Evolutionary conservation across 2,113 vertebrate genomes (phyloP).

Genomic region (Bos taurus): ARS-UCD2.0 NC_037344.1:23821001-23821500

Average conservation of each 20-base stretch:
- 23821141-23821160: neutral
- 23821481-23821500: too few relatives aligned
- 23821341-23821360: too few relatives aligned
- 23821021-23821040: conserved; percentile 1
- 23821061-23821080: neutral
- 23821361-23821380: too few relatives aligned
- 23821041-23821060: neutral
- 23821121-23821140: neutral
- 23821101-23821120: neutral
- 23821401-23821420: too few relatives aligned
- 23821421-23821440: too few relatives aligned
- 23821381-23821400: too few relatives aligned
- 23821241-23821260: neutral
- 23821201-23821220: neutral
- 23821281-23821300: neutral
- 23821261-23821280: neutral
- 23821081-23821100: neutral
- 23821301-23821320: neutral
- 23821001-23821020: neutral
- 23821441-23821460: too few relatives aligned
- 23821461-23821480: too few relatives aligned
- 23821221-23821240: neutral
- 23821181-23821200: neutral
- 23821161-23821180: neutral
- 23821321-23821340: too few relatives aligned